phyloP scores from a whole-genome alignment of 2,113 vertebrate genomes.

The Apaloderma vittatum region DNA sequence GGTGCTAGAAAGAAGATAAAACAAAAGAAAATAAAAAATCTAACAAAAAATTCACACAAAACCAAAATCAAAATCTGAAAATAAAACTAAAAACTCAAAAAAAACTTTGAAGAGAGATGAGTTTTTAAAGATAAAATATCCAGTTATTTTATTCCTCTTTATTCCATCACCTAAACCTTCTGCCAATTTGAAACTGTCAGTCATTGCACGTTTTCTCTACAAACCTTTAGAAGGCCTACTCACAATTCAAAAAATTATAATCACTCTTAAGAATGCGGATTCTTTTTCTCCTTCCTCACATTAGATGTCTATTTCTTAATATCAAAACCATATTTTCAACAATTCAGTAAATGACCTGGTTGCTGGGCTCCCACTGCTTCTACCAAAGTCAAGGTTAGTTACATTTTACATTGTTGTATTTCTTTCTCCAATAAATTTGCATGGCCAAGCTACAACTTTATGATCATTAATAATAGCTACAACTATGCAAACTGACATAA shows the following conservation, averaged over 20 bases:
- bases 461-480: constrained; percentile 42
- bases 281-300: not conserved
- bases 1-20: not conserved
- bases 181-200: not conserved
- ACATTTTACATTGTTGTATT: not conserved
- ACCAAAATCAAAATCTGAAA: fast-evolving
- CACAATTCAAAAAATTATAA: not conserved
- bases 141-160: not conserved
- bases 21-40: not conserved
- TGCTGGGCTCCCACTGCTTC: not conserved
- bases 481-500: constrained; percentile 15
- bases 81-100: not conserved
- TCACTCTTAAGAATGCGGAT: not conserved
- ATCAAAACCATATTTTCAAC: not conserved
- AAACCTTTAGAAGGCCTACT: not conserved
- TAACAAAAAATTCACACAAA: not conserved
- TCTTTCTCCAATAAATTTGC: constrained; percentile 26
- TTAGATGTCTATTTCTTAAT: not conserved
- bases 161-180: not conserved
- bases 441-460: constrained; percentile 18
- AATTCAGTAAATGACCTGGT: not conserved
- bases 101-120: not conserved
- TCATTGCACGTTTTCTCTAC: not conserved
- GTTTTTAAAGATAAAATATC: too few relatives aligned
- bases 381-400: constrained; percentile 47